Evolutionary conservation across 2,888 invertebrate species (phyloP).

Genomic region (Euplagia quadripunctaria): DNA sequence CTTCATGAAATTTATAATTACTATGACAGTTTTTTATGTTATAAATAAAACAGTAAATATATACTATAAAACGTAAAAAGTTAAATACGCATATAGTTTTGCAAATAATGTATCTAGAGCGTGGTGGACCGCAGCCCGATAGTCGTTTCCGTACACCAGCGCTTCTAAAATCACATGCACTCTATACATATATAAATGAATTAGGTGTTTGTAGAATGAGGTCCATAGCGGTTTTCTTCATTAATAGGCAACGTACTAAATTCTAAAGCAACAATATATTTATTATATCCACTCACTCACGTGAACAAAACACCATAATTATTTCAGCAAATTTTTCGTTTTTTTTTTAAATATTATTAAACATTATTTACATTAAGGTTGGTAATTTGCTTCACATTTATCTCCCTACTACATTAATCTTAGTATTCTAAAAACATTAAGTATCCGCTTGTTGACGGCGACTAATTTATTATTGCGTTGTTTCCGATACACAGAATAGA

Average conservation of each 20-base stretch:
- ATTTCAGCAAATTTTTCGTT: conserved; percentile 28
- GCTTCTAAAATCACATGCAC: conserved; percentile 30
- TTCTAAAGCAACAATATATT: conserved; percentile 18
- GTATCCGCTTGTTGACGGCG: conserved; percentile 42
- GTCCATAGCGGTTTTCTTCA: conserved; percentile 21
- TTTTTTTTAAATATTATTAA: conserved; percentile 27
- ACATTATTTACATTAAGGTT: conserved; percentile 31
- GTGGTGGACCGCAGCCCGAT: conserved; percentile 31
- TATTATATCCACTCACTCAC: conserved; percentile 22
- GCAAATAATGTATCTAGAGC: conserved; percentile 53
- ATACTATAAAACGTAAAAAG: conserved; percentile 4
- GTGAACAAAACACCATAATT: conserved; percentile 24
- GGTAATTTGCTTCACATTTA: conserved; percentile 42
- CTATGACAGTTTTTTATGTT: not conserved
- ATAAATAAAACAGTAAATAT: not conserved
- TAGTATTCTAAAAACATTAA: conserved; percentile 42
- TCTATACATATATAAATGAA: conserved; percentile 33
- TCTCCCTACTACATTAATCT: conserved; percentile 34
- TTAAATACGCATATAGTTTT: conserved; percentile 15
- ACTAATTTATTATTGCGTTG: conserved; percentile 56
- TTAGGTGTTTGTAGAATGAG: conserved; percentile 13
- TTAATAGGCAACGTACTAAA: conserved; percentile 36
- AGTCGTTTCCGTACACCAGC: conserved; percentile 42
- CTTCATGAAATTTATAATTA: not conserved
- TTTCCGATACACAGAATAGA: conserved; percentile 49